Evolutionary conservation across 2,888 invertebrate species (phyloP), one percentile per base, ranked within the genome.

Genomic region (Hartigia nigra): DNA sequence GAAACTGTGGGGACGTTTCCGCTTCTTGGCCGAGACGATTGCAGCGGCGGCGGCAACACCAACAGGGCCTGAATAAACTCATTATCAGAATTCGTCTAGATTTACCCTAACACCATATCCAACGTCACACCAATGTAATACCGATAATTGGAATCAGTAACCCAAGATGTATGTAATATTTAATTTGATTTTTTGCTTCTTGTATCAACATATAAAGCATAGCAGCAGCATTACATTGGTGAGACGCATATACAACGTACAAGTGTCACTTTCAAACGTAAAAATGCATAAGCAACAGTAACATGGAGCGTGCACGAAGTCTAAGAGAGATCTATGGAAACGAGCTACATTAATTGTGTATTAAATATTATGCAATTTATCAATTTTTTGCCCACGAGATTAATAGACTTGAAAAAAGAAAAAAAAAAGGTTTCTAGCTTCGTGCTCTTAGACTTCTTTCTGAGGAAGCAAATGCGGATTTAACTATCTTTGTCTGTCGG

Each of bases 31-130:
- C 4, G 98, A 98, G 34, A 97, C 97, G 86, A 98, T 98, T 74
- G 98, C 98, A 74, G 98, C 98, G 4, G 98, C 98, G 4, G 98
- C 98, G 32, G 98, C 98, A 92, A 98, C 97, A 75, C 98, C 98
- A 79, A 98, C 96, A 14, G 98, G 98, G 81, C 97, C 97, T 97
- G 90, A 80, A 77, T 77, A 70, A 37, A 77, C 74, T 79, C 79
- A 75, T 77, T 79, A 79, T 79, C 79, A 79, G 79, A 79, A 74
- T 69, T 77, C 69, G 74, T 77, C 39, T 72, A 70, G 5, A 72
- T 31, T 12, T 3, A 72, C 72, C 12, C 4, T 72, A 34, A 72
- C 32, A 14, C 55, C 55, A 55, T 9, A 23, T 2, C 23, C 72
- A 72, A 72, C 72, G 32, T 72, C 72, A 14, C 72, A 72, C 72